Base-by-base conservation (phyloP, 92 coral and sea anemone species). In the Ricordea florida region DNA sequence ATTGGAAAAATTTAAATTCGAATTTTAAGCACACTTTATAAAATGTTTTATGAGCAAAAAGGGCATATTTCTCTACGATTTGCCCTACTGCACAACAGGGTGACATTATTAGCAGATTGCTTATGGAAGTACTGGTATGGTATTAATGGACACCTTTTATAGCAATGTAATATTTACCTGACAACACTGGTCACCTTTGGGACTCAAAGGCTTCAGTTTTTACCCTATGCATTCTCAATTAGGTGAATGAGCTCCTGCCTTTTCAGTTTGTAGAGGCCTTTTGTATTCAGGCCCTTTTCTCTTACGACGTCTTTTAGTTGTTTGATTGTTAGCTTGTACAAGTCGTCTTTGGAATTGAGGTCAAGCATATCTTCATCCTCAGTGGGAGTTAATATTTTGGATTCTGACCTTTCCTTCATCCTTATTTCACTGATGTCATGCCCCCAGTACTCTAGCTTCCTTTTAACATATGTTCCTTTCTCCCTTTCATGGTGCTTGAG, bases 261-360 rank as follows among this genome's bases (percentile, higher is more conserved):
- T 50, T 74, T 67, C 34, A 86, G 81, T 70, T 85, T 85, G 25
- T 82, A 81, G 8, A 85, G 50, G 73, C 86, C 91, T 61, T 69
- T 80, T 50, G 49, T 51, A n/a, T 28, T 46, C 61, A 72, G 68
- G 38, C 83, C 77, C 24, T 66, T 85, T 40, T 81, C 89, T 37
- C 69, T 76, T 2, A 74, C 48, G 21, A 64, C 9, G 14, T 78
- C 83, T 66, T 48, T 57, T 25, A 85, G 66, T 72, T 73, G 86
- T 65, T 69, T 78, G 61, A 78, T 52, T 14, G 74, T 45, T 51
- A 78, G 57, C 10, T 49, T 47, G 28, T 27, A 52, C 63, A 41
- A 69, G 37, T 55, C 24, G 16, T 40, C 49, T 47, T 62, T 37
- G 13, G 47, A 50, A 72, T 70, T 76, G 56, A 47, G 66, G 23